These are phyloP conservation scores for Cherax quadricarinatus DNA, from an alignment of 1,140 invertebrate species.

Conservation along the genomic window DNA sequence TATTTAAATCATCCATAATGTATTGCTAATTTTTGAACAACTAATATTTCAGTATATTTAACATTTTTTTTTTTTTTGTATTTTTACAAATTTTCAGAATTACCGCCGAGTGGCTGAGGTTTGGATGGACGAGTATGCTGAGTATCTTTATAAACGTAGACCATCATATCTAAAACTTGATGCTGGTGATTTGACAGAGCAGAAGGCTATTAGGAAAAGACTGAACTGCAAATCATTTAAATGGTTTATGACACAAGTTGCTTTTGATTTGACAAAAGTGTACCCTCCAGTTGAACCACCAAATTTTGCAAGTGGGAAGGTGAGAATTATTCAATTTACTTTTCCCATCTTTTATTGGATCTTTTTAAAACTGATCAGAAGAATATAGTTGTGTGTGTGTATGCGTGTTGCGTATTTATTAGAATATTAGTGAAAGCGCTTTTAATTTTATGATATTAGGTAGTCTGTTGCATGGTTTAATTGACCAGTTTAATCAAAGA, in stretches of 20 bases:
- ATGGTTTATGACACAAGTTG: slow-evolving; percentile 97
- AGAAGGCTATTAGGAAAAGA: slow-evolving; percentile 85
- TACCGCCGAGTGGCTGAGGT: slow-evolving; percentile 82
- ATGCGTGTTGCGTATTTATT: too few species aligned
- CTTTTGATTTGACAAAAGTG: slow-evolving; percentile 91
- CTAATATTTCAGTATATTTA: too few species aligned
- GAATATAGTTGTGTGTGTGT: too few species aligned
- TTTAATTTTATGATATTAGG: too few species aligned
- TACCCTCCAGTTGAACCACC: slow-evolving; percentile 96
- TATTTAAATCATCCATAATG: too few species aligned
- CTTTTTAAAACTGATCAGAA: too few species aligned
- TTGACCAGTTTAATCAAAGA: too few species aligned
- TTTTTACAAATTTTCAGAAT: slow-evolving; percentile 76
- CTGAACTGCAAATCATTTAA: slow-evolving; percentile 94
- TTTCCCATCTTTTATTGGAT: neutral
- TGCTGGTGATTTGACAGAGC: slow-evolving; percentile 84
- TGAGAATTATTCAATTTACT: slow-evolving; percentile 73
- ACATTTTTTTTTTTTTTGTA: too few species aligned
- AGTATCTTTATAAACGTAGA: slow-evolving; percentile 88
- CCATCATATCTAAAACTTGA: slow-evolving; percentile 87
- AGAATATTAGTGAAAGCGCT: too few species aligned
- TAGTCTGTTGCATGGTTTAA: too few species aligned
- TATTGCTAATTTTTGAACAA: too few species aligned
- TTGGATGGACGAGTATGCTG: slow-evolving; percentile 88
- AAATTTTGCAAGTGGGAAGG: slow-evolving; percentile 79